phyloP scores from a whole-genome alignment of 1,140 invertebrate species.

The Cyphomyrmex costatus region DNA sequence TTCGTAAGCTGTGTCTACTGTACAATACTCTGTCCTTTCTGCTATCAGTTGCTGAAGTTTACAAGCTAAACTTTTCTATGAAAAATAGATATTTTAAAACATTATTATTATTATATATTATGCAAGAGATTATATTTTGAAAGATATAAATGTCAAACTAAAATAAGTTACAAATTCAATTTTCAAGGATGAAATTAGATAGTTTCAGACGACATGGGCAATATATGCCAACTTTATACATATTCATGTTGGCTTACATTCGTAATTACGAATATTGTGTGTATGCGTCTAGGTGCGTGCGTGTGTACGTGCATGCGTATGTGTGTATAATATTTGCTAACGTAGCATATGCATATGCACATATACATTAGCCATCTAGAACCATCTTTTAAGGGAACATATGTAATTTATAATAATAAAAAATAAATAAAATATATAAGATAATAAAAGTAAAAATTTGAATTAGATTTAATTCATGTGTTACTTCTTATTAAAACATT shows the following conservation, averaged over 20 bases:
- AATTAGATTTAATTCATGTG: background rate
- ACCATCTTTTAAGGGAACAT: no score
- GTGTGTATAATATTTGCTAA: no score
- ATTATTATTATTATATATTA: background rate
- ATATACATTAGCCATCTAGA: no score
- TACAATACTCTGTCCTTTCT: constrained; percentile 82
- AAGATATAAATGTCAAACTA: background rate
- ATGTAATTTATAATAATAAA: no score
- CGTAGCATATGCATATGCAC: no score
- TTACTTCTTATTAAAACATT: background rate
- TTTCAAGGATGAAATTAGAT: background rate
- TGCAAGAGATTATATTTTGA: constrained; percentile 69
- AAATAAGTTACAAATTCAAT: background rate
- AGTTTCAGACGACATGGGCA: no score
- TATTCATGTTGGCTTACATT: no score
- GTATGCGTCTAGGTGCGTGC: no score
- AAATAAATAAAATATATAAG: no score
- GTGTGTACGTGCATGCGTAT: no score
- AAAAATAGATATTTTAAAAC: constrained; percentile 17
- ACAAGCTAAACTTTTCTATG: constrained; percentile 75
- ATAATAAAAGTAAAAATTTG: background rate
- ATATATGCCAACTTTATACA: no score
- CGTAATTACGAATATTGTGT: no score
- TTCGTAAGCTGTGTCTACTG: constrained; percentile 84
- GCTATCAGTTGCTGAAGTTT: constrained; percentile 80